phyloP scores from a whole-genome alignment of 2,888 invertebrate species.

The Eupithecia insigniata region DNA sequence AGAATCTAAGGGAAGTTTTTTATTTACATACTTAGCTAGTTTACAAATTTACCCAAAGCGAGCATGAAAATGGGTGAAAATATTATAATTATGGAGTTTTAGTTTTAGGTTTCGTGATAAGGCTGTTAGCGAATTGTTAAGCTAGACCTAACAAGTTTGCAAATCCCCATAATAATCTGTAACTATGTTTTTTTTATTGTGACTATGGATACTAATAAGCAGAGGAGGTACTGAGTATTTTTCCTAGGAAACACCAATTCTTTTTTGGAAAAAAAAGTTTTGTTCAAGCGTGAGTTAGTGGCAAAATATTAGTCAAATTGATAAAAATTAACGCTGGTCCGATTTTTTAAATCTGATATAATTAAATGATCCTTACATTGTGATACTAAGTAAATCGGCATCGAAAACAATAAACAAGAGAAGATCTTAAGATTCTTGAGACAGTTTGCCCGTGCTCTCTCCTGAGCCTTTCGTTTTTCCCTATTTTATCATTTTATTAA shows the following conservation, averaged over 20 bases:
- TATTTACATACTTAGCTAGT: no score
- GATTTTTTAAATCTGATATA: not conserved
- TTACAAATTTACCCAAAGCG: no score
- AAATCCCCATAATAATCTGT: no score
- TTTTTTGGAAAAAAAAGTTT: not conserved
- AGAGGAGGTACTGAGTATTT: not conserved
- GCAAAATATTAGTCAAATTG: not conserved
- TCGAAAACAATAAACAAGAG: not conserved
- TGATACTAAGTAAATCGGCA: not conserved
- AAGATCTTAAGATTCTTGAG: not conserved
- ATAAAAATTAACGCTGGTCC: not conserved
- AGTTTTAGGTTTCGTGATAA: no score
- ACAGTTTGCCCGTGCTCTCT: not conserved
- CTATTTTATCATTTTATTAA: not conserved
- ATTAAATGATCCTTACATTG: not conserved
- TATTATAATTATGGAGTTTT: no score
- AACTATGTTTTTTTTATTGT: not conserved
- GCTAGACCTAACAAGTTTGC: no score
- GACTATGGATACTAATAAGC: not conserved
- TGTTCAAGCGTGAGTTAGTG: not conserved
- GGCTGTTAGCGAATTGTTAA: no score
- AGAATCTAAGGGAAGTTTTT: no score
- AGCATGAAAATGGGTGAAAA: no score
- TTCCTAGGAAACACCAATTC: not conserved
- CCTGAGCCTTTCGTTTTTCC: not conserved